A percentile compares a stretch with the other conserved stretches of the same genome.
These are phyloP conservation scores for Rhinolophus ferrumequinum DNA, from an alignment of 2,113 vertebrate genomes.

Conservation along the genomic window DNA sequence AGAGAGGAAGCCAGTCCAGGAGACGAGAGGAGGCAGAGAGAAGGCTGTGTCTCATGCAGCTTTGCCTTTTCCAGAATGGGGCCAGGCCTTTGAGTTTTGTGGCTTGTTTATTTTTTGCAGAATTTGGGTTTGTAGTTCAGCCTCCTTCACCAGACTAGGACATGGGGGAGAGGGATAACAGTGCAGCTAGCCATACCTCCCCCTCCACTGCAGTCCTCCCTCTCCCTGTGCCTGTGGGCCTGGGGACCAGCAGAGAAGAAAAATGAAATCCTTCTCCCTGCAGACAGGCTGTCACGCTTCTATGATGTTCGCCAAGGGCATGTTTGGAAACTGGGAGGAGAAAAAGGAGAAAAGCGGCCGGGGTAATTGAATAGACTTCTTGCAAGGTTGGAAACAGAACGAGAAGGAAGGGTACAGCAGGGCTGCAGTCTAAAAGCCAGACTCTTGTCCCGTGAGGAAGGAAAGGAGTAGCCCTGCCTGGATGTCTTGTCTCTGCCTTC, in stretches of 20 bases:
- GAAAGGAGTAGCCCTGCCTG: constrained; percentile 4
- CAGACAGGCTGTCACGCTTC: constrained; percentile 83
- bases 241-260: constrained; percentile 75
- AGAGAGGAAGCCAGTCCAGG: constrained; percentile 64
- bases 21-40: constrained; percentile 65
- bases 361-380: constrained; percentile 49
- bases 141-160: constrained; percentile 67
- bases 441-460: not conserved
- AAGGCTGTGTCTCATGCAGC: constrained; percentile 34
- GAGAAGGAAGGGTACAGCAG: not conserved
- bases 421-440: constrained; percentile 22
- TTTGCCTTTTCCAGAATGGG: constrained; percentile 61
- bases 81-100: constrained; percentile 66
- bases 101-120: constrained; percentile 70
- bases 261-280: constrained; percentile 79
- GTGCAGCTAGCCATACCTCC: constrained; percentile 37
- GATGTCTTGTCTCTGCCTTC: constrained; percentile 14
- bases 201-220: constrained; percentile 52
- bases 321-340: constrained; percentile 84
- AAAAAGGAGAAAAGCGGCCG: constrained; percentile 42
- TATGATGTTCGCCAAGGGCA: constrained; percentile 85
- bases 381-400: constrained; percentile 53
- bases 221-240: constrained; percentile 70
- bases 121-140: constrained; percentile 71
- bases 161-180: constrained; percentile 57